A percentile compares a stretch with the other conserved stretches of the same genome.
Conservation (phyloP, 2,888 invertebrate species). For the Lasioglossum calceatum region DNA sequence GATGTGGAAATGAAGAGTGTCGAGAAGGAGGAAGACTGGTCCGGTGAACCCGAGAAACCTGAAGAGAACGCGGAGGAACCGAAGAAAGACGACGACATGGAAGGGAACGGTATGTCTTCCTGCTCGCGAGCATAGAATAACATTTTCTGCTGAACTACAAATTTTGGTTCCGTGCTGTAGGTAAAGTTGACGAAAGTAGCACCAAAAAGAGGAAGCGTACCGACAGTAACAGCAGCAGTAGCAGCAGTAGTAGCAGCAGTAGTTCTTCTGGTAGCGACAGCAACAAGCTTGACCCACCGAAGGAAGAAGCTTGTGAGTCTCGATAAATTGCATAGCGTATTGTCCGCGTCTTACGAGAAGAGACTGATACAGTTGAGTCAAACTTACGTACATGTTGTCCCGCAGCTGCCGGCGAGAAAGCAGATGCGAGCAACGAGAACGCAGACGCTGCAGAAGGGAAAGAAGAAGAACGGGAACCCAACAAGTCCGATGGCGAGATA, state of each 20-base stretch:
- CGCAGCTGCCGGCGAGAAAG: constrained; percentile 71
- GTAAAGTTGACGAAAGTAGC: constrained; percentile 83
- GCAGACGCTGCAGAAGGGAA: constrained; percentile 79
- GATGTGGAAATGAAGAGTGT: constrained; percentile 85
- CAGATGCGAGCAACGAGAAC: constrained; percentile 79
- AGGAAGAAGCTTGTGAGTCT: constrained; percentile 76
- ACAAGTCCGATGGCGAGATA: constrained; percentile 84
- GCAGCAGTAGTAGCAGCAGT: constrained; percentile 83
- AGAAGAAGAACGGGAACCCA: constrained; percentile 78
- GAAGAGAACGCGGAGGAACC: constrained; percentile 80
- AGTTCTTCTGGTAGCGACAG: constrained; percentile 85
- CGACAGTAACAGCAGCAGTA: constrained; percentile 85
- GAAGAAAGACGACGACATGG: constrained; percentile 74
- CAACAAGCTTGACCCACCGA: constrained; percentile 83
- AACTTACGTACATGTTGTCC: background rate
- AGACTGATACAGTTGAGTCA: background rate
- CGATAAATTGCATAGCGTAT: background rate
- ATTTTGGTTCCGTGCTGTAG: constrained; percentile 71
- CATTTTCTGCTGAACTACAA: background rate
- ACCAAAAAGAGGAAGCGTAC: constrained; percentile 86
- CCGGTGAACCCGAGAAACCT: constrained; percentile 79
- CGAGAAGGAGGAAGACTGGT: constrained; percentile 78
- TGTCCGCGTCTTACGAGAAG: background rate
- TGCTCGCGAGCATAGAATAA: background rate
- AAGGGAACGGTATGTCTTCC: constrained; percentile 41